A percentile compares a stretch with the other conserved stretches of the same genome.
These are phyloP conservation scores for Antennarius maculatus DNA, from an alignment of 2,797 vertebrate species.

Conservation along the genomic window DNA sequence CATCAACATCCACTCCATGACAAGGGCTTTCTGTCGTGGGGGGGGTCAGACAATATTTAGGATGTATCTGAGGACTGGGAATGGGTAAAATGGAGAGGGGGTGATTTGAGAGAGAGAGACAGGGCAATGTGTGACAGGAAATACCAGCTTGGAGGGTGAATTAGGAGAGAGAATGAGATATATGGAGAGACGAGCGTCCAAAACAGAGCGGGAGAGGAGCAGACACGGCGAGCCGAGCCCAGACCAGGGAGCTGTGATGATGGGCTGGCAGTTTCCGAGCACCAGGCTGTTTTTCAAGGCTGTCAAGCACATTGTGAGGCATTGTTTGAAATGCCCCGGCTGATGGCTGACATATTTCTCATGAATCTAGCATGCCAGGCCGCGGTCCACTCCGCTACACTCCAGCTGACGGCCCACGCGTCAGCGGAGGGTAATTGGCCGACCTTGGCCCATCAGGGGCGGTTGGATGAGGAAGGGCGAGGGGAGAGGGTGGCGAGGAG, in stretches of 20 bases:
- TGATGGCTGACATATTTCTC: slow-evolving; percentile 81
- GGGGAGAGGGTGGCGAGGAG: slow-evolving; percentile 1
- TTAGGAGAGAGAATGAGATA: slow-evolving; percentile 72
- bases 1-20: slow-evolving; percentile 16
- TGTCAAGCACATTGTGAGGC: slow-evolving; percentile 82
- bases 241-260: slow-evolving; percentile 81
- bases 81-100: slow-evolving; percentile 26
- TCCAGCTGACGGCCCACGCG: slow-evolving; percentile 37
- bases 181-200: slow-evolving; percentile 63
- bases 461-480: slow-evolving; percentile 53
- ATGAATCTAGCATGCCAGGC: slow-evolving; percentile 76
- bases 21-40: slow-evolving; percentile 29
- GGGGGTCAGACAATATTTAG: slow-evolving; percentile 16
- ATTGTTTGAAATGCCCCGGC: slow-evolving; percentile 81
- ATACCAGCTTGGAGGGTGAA: slow-evolving; percentile 63
- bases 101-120: slow-evolving; percentile 43
- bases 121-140: slow-evolving; percentile 54
- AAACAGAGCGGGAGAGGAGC: slow-evolving; percentile 52
- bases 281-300: slow-evolving; percentile 80
- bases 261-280: slow-evolving; percentile 79
- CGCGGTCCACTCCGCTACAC: slow-evolving; percentile 71
- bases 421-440: slow-evolving; percentile 79
- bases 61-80: slow-evolving; percentile 27
- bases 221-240: slow-evolving; percentile 61
- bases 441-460: slow-evolving; percentile 75